Evolutionary conservation across 2,113 vertebrate genomes (phyloP).

Genomic region (Alethe castanea): DNA sequence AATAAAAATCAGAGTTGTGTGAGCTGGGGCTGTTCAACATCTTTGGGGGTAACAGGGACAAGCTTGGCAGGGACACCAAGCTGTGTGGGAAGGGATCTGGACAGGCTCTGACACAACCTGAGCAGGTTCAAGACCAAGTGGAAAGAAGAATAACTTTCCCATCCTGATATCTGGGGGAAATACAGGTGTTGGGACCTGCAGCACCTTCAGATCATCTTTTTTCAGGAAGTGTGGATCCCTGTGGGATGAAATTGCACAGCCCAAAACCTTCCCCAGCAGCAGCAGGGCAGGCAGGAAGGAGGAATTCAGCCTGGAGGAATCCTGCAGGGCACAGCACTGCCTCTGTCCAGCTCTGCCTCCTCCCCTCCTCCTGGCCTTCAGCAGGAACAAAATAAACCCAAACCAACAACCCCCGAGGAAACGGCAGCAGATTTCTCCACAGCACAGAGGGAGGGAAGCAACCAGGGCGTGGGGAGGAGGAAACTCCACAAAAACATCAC

Average conservation of each 20-base stretch:
- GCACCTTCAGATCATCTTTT: background rate
- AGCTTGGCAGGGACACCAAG: background rate
- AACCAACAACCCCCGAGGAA: background rate
- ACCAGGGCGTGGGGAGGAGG: background rate
- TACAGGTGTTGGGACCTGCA: background rate
- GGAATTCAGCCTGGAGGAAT: background rate
- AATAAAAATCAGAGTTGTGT: background rate
- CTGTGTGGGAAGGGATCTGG: background rate
- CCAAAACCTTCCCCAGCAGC: background rate
- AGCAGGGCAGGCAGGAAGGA: background rate
- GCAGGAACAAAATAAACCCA: fast-evolving
- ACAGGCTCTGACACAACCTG: background rate
- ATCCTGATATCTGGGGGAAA: background rate
- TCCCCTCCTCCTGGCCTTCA: background rate
- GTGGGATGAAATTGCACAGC: background rate
- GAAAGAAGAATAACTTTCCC: background rate
- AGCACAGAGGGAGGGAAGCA: background rate
- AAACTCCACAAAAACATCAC: background rate
- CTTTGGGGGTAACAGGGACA: background rate
- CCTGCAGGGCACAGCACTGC: background rate
- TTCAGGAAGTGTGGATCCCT: background rate
- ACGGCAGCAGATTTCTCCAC: background rate
- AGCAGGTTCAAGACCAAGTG: background rate
- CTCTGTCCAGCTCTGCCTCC: background rate
- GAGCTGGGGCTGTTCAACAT: background rate